Evolutionary conservation across 2,797 vertebrate genomes (phyloP).

Genomic region (Pantherophis vulpinus): DNA sequence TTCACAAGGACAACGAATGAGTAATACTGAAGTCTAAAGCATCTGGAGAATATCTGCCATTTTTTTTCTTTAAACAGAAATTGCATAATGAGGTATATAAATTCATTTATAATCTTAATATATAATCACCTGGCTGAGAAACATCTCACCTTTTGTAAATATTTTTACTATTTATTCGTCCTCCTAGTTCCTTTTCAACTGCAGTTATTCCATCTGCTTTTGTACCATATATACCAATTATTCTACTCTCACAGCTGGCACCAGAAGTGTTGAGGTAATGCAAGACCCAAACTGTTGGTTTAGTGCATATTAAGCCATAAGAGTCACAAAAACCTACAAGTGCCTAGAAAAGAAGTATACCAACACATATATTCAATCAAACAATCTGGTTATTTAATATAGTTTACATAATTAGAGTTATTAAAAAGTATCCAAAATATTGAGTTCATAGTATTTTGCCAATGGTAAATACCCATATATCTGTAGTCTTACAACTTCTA

Average conservation of each 20-base stretch:
- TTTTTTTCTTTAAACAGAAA: background rate
- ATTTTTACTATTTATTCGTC: constrained; percentile 69
- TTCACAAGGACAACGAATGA: background rate
- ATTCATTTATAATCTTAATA: background rate
- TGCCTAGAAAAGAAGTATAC: constrained; percentile 51
- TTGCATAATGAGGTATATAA: background rate
- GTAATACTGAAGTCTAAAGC: background rate
- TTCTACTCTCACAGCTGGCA: constrained; percentile 73
- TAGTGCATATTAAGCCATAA: constrained; percentile 70
- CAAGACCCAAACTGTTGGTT: constrained; percentile 74
- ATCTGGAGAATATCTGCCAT: background rate
- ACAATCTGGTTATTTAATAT: background rate
- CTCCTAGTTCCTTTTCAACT: constrained; percentile 68
- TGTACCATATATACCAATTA: constrained; percentile 71
- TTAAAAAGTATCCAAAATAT: background rate
- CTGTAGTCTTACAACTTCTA: background rate
- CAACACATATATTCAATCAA: background rate
- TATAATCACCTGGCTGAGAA: background rate
- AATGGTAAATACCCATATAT: background rate
- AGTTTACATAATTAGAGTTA: background rate
- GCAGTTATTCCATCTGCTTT: constrained; percentile 70
- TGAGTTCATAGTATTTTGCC: background rate
- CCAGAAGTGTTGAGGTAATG: constrained; percentile 73
- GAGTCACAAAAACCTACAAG: constrained; percentile 73
- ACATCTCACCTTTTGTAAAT: constrained; percentile 72